phyloP scores from a whole-genome alignment of 2,797 vertebrate genomes.

The Poliocrania exsul region DNA sequence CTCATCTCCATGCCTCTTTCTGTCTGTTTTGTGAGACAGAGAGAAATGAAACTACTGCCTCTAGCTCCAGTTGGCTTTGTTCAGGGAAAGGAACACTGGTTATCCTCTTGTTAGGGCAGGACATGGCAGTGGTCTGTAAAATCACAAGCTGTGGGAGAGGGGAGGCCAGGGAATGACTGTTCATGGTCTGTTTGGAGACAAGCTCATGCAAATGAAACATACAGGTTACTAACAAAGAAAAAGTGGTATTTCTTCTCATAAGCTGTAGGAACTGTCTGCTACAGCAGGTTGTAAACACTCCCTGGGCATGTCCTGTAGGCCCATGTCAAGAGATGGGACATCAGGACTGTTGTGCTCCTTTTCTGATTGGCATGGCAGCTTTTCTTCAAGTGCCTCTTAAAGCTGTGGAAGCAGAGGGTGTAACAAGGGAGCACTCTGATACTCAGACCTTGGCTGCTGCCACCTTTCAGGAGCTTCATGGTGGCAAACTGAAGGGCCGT shows the following conservation, averaged over 20 bases:
- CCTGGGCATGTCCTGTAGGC: not conserved
- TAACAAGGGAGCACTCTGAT: not conserved
- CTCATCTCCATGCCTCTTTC: not conserved
- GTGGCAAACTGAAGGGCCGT: not conserved
- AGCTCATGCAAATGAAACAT: not conserved
- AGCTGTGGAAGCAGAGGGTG: not conserved
- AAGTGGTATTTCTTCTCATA: not conserved
- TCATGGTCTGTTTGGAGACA: not conserved
- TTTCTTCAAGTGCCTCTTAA: not conserved
- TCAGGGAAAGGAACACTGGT: not conserved
- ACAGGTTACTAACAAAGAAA: not conserved
- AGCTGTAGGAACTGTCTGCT: not conserved
- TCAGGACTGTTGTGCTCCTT: not conserved
- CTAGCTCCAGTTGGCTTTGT: not conserved
- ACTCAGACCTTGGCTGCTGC: not conserved
- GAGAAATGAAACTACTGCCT: not conserved
- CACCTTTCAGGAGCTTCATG: not conserved
- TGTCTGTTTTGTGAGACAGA: not conserved
- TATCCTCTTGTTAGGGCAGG: not conserved
- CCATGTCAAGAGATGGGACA: not conserved
- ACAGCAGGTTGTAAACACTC: not conserved
- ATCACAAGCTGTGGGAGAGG: not conserved
- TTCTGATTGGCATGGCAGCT: not conserved
- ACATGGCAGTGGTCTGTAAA: not conserved
- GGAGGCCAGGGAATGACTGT: not conserved